phyloP scores from a whole-genome alignment of 2,113 vertebrate species.

The Prionailurus viverrinus region DNA sequence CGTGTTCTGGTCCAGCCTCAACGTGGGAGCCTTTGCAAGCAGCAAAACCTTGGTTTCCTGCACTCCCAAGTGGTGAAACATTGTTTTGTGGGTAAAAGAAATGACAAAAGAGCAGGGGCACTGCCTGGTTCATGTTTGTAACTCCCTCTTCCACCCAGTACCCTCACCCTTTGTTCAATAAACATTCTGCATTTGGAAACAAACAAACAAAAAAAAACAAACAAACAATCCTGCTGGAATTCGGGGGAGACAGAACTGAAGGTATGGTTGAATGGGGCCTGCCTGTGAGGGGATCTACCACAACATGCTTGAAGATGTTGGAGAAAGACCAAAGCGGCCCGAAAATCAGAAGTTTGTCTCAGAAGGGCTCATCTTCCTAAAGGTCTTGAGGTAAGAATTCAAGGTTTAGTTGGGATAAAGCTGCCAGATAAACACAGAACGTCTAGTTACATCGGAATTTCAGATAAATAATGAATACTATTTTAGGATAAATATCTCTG shows the following conservation, averaged over 20 bases:
- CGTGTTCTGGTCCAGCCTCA: not conserved
- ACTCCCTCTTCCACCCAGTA: fast-evolving
- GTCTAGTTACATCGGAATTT: slow-evolving; percentile 10
- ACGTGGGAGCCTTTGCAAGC: not conserved
- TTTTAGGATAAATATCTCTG: not conserved
- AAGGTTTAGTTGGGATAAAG: not conserved
- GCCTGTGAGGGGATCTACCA: not conserved
- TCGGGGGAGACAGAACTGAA: not conserved
- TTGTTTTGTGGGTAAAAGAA: not conserved
- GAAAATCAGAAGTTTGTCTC: slow-evolving; percentile 11
- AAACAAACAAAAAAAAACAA: not conserved
- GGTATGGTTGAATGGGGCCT: not conserved
- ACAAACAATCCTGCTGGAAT: not conserved
- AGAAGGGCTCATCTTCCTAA: not conserved
- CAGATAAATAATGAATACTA: not conserved
- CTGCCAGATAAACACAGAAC: slow-evolving; percentile 2
- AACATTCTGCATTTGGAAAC: not conserved
- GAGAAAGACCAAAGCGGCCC: not conserved
- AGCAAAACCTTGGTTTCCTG: not conserved
- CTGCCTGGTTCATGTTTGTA: not conserved
- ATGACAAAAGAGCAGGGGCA: not conserved
- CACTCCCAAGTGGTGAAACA: not conserved
- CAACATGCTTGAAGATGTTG: not conserved
- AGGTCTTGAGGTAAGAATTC: not conserved
- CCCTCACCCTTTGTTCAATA: not conserved